Base-by-base conservation (phyloP, 2,797 vertebrate genomes). In the Pelochelys cantorii region DNA sequence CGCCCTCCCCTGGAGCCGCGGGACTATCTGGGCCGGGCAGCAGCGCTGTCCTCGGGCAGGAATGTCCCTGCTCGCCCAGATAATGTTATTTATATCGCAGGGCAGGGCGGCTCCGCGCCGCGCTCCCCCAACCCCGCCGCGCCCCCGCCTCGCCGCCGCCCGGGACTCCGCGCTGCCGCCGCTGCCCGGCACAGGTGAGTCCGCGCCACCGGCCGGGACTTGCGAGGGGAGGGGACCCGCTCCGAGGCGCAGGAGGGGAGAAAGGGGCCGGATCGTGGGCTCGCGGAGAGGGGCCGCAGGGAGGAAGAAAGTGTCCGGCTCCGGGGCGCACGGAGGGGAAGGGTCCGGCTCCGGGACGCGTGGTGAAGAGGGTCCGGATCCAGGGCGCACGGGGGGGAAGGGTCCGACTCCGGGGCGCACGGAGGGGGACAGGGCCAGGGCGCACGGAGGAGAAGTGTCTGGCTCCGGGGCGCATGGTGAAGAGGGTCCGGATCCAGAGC, bases 41-140 rank as follows among this genome's bases (percentile, higher is more conserved):
- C 97, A 94, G 96, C 95, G 97, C 96, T 95, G 97, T 97, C 97
- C 97, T 97, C 95, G 95, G 94, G 97, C 97, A 98, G 98, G 98
- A 98, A 98, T 98, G 97, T 96, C 97, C 97, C 97, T 98, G 97
- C 97, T 97, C 91, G 92, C 85, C 60, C 97, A 97, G 98, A 98
- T 98, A 98, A 98, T 98, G 98, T 98, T 98, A 98, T 98, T 98
- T 98, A 98, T 98, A 98, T 97, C 97, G 95, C 97, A 90, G 97
- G 94, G 95, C 90, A 97, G 97, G 97, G 96, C 93, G 94, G 96
- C 89, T 93, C 92, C 92, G 75, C 86, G 90, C 83, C 53, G 84
- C 83, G 59, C 81, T 77, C 87, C 88, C 90, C 93, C 90, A 94
- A 81, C 96, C 90, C 85, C 81, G 95, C 94, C 89, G 95, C 84